Percentiles rank a stretch among this genome's conserved stretches.
phyloP scores from a whole-genome alignment of 2,113 vertebrate species.

The Antennarius striatus region DNA sequence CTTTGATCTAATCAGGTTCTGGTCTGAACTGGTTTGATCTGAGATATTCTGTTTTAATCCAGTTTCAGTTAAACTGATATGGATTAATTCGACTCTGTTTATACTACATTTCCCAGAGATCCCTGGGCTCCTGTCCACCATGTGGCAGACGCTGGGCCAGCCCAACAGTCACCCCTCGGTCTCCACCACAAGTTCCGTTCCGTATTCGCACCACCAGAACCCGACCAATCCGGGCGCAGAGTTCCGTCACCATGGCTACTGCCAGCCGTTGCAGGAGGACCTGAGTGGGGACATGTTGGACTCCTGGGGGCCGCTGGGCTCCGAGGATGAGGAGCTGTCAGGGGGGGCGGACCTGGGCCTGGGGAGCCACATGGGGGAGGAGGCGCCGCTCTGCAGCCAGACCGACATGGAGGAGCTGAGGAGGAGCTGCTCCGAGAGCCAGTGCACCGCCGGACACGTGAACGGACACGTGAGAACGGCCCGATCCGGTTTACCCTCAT shows the following conservation, averaged over 20 bases:
- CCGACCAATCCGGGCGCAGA: constrained; percentile 9
- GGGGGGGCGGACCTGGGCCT: constrained; percentile 24
- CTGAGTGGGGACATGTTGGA: constrained; percentile 19
- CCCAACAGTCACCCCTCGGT: constrained; percentile 16
- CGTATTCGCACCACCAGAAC: constrained; percentile 5
- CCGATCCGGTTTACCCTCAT: background rate
- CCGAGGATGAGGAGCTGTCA: constrained; percentile 15
- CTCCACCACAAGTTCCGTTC: constrained; percentile 16
- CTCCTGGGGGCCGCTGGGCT: constrained; percentile 33
- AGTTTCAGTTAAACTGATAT: background rate
- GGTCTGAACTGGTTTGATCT: too few species aligned
- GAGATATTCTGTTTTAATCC: too few species aligned
- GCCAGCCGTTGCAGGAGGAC: constrained; percentile 38
- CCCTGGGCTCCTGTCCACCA: constrained; percentile 65
- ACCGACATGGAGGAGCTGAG: constrained; percentile 52
- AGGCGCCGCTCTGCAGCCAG: constrained; percentile 52
- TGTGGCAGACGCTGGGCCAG: constrained; percentile 65
- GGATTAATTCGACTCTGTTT: background rate
- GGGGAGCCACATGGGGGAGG: constrained; percentile 37
- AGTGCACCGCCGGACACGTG: constrained; percentile 13
- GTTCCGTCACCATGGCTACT: constrained; percentile 27
- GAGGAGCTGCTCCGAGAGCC: constrained; percentile 53
- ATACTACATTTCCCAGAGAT: constrained; percentile 49
- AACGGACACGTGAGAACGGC: constrained; percentile 24
- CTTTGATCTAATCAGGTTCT: background rate